phyloP scores from a whole-genome alignment of 2,888 invertebrate genomes.

The Hypercompe scribonia region DNA sequence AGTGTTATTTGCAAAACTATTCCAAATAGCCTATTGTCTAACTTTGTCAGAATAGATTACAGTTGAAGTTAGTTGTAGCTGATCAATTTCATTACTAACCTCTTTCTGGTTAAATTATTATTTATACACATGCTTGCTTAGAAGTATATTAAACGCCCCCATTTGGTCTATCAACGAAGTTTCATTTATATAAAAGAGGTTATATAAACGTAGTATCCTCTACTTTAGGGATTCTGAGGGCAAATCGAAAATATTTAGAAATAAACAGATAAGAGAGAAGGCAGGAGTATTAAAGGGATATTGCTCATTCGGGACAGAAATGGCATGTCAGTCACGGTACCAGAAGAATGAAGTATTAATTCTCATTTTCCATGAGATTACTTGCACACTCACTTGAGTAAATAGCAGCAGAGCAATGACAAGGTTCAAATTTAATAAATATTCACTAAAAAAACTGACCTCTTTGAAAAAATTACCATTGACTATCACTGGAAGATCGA shows the following conservation, averaged over 20 bases:
- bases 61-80: not conserved
- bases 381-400: not conserved
- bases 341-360: not conserved
- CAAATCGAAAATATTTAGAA: not conserved
- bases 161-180: not conserved
- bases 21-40: not conserved
- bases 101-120: not conserved
- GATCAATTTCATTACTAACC: not conserved
- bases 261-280: not conserved
- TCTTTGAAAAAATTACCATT: no score
- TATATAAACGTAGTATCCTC: not conserved
- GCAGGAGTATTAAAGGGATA: not conserved
- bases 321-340: not conserved
- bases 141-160: not conserved
- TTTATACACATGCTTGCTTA: not conserved
- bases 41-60: not conserved
- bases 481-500: no score
- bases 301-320: not conserved
- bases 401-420: not conserved
- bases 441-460: no score
- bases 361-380: not conserved
- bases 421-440: not conserved
- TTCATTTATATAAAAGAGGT: not conserved
- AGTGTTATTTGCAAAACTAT: not conserved
- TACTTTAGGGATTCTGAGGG: not conserved